A percentile compares a stretch with the other conserved stretches of the same genome.
Conservation (phyloP, 1,140 invertebrate genomes). For the Apis laboriosa region DNA sequence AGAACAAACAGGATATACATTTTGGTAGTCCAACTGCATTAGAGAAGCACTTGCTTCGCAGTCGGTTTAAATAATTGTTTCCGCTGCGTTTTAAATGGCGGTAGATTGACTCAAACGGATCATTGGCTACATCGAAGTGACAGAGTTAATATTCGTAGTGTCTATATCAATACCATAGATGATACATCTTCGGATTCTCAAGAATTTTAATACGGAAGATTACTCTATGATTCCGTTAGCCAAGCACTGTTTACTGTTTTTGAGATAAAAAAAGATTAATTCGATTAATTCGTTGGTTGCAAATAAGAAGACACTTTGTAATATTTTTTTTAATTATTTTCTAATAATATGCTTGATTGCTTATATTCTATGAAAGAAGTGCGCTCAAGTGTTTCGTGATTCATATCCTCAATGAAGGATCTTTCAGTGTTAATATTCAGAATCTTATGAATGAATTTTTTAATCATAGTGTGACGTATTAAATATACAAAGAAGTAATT, state of each 20-base stretch:
- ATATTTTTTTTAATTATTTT: background rate
- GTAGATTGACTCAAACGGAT: constrained; percentile 18
- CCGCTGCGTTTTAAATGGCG: constrained; percentile 36
- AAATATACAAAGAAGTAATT: background rate
- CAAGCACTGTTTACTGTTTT: background rate
- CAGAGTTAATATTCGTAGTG: constrained; percentile 22
- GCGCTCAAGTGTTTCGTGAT: background rate
- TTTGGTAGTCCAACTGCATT: background rate
- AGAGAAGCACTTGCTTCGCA: background rate
- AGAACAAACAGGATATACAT: background rate
- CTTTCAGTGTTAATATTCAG: background rate
- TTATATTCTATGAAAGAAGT: background rate
- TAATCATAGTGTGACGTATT: background rate
- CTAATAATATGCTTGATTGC: background rate
- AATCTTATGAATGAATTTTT: background rate
- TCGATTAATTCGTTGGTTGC: background rate
- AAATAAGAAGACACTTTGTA: background rate
- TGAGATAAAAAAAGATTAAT: background rate
- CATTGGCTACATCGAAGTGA: background rate
- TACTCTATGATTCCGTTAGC: background rate
- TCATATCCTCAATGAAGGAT: background rate
- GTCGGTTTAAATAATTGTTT: constrained; percentile 34
- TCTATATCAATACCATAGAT: background rate
- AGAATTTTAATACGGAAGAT: constrained; percentile 30
- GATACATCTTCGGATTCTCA: background rate